Evolutionary conservation across 2,797 vertebrate genomes (phyloP), one percentile per base, ranked within the genome.

Genomic region (Enoplosus armatus): DNA sequence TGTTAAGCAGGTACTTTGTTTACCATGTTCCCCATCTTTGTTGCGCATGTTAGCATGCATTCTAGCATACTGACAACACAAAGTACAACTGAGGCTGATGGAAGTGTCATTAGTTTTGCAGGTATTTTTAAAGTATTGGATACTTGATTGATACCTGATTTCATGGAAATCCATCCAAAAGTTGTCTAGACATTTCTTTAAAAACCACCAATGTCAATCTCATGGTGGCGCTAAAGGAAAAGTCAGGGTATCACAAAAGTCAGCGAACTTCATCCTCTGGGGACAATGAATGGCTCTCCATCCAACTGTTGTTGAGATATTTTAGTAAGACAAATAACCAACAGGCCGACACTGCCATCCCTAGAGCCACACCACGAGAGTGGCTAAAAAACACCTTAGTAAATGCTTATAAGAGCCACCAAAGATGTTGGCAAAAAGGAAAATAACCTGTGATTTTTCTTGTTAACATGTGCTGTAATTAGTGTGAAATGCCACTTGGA

Each of bases 381-480:
- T 39, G 24, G 18, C 4, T 53, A 15, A 22, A 65, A 67, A 64
- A 35, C 31, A 27, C 6, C 16, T 3, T 5, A 20, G 20, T 11
- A 24, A 47, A 12, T 27, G 6, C 16, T 29, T 51, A 15, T 2
- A 55, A n/a, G 4, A 37, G 14, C 8, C 37, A 29, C n/a, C 33
- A 63, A 55, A 54, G 22, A 53, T 35, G 8, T 24, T 10, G 6
- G 37, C 20, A 31, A 26, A 48, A 35, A 24, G 11, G 5, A 27
- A 33, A 37, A 69, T 59, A 27, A 15, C 8, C 54, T 39, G 2
- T 64, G 6, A 65, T n/a, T 37, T 69, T 47, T 27, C 18, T 37
- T 45, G 39, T 72, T 33, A 66, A 48, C 9, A 27, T 75, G 59
- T 45, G 6, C 27, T 35, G 16, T 48, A 56, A 33, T 56, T 24